phyloP scores from a whole-genome alignment of 23 tunicate species.

The Corella eumyota region DNA sequence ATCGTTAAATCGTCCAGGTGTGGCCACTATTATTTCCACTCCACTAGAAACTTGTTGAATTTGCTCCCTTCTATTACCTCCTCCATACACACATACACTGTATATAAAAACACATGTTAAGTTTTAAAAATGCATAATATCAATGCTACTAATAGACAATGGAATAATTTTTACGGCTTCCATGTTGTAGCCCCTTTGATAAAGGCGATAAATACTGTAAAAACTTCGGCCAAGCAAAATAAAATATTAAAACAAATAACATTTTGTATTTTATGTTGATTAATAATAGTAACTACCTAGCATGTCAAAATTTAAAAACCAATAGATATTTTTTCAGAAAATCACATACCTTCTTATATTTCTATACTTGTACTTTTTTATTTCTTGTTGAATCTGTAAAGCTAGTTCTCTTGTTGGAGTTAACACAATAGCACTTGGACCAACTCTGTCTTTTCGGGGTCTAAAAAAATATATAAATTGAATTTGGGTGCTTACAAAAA shows the following conservation, averaged over 20 bases:
- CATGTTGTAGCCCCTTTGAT: too few species aligned
- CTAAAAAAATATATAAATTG: constrained; percentile 7
- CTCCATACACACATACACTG: constrained; percentile 92
- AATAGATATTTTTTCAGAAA: too few species aligned
- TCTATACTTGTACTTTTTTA: constrained; percentile 64
- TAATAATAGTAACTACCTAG: too few species aligned
- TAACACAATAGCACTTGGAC: constrained; percentile 71
- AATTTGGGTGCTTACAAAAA: background rate
- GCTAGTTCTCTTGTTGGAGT: constrained; percentile 98
- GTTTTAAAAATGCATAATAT: too few species aligned
- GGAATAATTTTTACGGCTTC: too few species aligned
- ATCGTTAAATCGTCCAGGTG: constrained; percentile 96
- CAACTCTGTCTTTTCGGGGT: constrained; percentile 55
- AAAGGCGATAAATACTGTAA: too few species aligned
- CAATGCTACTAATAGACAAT: background rate
- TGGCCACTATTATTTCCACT: constrained; percentile 88
- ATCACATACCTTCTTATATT: constrained; percentile 85
- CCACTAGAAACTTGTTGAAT: constrained; percentile 51
- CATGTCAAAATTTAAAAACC: too few species aligned
- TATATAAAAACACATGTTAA: background rate
- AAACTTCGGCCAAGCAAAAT: too few species aligned
- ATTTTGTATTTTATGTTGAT: too few species aligned
- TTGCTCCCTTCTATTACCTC: constrained; percentile 69
- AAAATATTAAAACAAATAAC: too few species aligned
- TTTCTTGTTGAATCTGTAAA: constrained; percentile 77